A percentile compares a stretch with the other conserved stretches of the same genome.
Conservation (phyloP, 2,113 vertebrate species). For the Cervus canadensis region DNA sequence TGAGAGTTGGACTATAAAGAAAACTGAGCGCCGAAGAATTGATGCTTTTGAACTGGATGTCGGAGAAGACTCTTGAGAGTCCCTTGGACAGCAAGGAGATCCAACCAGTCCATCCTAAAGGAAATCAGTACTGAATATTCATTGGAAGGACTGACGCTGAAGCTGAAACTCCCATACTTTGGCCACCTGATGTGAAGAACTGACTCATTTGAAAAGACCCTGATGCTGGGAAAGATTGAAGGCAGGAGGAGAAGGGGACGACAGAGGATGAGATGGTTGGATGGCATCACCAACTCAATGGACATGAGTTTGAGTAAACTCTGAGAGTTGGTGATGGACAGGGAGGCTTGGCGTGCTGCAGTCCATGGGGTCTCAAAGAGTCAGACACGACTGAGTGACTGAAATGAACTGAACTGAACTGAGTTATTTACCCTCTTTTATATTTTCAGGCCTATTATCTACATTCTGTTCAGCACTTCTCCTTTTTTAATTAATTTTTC, state of each 20-base stretch:
- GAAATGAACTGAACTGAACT: background rate
- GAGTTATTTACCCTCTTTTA: background rate
- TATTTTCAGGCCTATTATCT: background rate
- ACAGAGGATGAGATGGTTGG: background rate
- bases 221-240: background rate
- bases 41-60: background rate
- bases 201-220: background rate
- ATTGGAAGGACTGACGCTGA: background rate
- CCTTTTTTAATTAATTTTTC: background rate
- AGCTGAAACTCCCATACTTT: background rate
- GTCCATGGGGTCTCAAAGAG: background rate
- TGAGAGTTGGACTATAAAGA: background rate
- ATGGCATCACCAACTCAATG: background rate
- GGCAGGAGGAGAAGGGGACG: background rate
- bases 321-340: background rate
- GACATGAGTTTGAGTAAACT: background rate
- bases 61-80: background rate
- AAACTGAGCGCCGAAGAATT: background rate
- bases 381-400: background rate
- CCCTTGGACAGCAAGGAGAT: background rate
- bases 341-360: accelerated
- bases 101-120: background rate
- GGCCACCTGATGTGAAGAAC: accelerated
- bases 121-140: background rate
- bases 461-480: background rate